phyloP scores from a whole-genome alignment of 2,888 invertebrate genomes.

The Drosophila fulvimacula region DNA sequence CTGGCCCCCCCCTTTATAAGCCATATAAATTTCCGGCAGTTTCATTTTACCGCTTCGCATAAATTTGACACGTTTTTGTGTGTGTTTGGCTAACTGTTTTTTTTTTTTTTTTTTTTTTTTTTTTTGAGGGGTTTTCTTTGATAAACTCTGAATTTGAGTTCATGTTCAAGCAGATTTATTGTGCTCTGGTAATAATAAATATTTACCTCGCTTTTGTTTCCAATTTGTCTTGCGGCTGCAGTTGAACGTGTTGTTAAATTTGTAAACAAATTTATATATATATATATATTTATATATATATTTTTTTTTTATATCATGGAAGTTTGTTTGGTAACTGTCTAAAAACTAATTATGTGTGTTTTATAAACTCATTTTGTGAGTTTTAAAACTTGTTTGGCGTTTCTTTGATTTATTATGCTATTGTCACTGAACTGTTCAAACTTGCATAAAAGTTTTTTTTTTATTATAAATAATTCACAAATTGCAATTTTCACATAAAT shows the following conservation, averaged over 20 bases:
- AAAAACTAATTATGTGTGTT: conserved; percentile 2
- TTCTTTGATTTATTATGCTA: conserved; percentile 17
- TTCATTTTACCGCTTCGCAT: conserved; percentile 68
- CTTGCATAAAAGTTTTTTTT: neutral
- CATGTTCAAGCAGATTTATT: conserved; percentile 60
- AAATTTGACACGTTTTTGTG: conserved; percentile 51
- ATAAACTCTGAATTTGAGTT: conserved; percentile 42
- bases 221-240: conserved; percentile 7
- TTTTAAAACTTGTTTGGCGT: neutral
- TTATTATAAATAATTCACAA: neutral
- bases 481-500: conserved; percentile 8
- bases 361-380: conserved; percentile 13
- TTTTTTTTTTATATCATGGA: neutral
- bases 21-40: conserved; percentile 75
- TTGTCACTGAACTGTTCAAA: conserved; percentile 9
- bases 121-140: too few species aligned
- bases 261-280: neutral
- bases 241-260: neutral
- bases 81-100: conserved; percentile 26
- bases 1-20: conserved; percentile 50
- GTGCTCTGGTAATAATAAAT: conserved; percentile 56
- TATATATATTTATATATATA: neutral
- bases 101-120: conserved; percentile 1
- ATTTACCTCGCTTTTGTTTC: conserved; percentile 53
- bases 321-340: neutral